These are phyloP conservation scores for Drosophila simulans DNA, from an alignment of 1,140 invertebrate genomes.

Conservation along the genomic window DNA sequence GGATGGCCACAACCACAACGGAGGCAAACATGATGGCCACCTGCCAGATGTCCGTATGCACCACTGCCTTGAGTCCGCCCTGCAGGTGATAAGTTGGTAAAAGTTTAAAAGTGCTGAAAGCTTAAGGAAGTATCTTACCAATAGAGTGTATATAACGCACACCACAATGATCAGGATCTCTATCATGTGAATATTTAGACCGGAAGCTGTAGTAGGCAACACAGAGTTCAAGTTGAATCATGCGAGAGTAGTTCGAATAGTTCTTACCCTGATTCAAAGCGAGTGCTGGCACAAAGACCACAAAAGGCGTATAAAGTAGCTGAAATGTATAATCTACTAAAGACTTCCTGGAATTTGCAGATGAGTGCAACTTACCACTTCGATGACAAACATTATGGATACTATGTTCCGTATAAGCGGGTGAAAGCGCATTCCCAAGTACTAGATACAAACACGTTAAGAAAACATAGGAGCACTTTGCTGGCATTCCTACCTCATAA, in stretches of 20 bases:
- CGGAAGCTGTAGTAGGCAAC: slow-evolving; percentile 89
- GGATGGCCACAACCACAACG: slow-evolving; percentile 88
- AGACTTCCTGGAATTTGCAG: neutral
- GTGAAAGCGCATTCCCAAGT: slow-evolving; percentile 90
- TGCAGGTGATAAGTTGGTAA: slow-evolving; percentile 70
- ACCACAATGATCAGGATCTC: slow-evolving; percentile 91
- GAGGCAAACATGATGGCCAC: slow-evolving; percentile 91
- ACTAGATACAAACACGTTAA: slow-evolving; percentile 85
- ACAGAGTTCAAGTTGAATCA: slow-evolving; percentile 6
- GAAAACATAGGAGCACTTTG: neutral
- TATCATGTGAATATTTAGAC: slow-evolving; percentile 91
- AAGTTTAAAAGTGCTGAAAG: neutral
- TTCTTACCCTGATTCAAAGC: slow-evolving; percentile 94
- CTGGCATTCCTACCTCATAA: slow-evolving; percentile 89
- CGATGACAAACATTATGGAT: slow-evolving; percentile 88
- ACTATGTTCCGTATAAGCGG: slow-evolving; percentile 87
- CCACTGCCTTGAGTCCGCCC: slow-evolving; percentile 91
- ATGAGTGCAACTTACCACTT: slow-evolving; percentile 86
- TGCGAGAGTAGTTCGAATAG: neutral
- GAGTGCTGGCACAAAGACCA: slow-evolving; percentile 96
- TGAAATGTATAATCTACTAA: slow-evolving; percentile 84
- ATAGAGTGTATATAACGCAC: slow-evolving; percentile 95
- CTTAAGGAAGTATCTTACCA: slow-evolving; percentile 85
- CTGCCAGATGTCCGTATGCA: slow-evolving; percentile 94
- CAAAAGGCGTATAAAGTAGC: slow-evolving; percentile 94